These are phyloP conservation scores for Furnarius figulus DNA, from an alignment of 2,113 vertebrate genomes.

Conservation along the genomic window DNA sequence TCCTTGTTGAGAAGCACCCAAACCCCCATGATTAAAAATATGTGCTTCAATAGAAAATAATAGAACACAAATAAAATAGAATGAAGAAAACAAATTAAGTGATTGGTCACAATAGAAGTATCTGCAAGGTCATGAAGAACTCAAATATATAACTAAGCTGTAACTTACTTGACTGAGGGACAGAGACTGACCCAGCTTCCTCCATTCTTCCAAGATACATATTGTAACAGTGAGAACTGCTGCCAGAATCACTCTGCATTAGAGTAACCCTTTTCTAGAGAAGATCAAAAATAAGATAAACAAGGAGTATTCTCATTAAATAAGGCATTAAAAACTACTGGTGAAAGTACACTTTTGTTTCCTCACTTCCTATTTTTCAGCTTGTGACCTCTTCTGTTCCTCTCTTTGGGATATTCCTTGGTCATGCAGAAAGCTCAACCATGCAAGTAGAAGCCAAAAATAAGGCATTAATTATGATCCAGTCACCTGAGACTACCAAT, in stretches of 20 bases:
- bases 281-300: not conserved
- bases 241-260: not conserved
- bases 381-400: not conserved
- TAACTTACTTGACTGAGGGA: not conserved
- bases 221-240: not conserved
- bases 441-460: not conserved
- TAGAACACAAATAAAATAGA: not conserved
- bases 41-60: not conserved
- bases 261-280: not conserved
- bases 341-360: not conserved
- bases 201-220: not conserved
- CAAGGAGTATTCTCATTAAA: not conserved
- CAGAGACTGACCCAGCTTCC: slow-evolving; percentile 3
- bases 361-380: not conserved
- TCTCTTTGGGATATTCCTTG: not conserved
- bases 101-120: not conserved
- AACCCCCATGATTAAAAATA: not conserved
- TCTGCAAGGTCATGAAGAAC: not conserved
- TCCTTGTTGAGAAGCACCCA: not conserved
- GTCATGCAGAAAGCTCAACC: not conserved
- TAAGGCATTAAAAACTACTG: not conserved
- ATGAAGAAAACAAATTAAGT: not conserved
- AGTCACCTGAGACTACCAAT: slow-evolving; percentile 4
- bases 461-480: not conserved
- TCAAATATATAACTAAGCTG: not conserved